These are phyloP conservation scores for Leuciscus idus DNA, from an alignment of 2,113 vertebrate species.

Conservation along the genomic window DNA sequence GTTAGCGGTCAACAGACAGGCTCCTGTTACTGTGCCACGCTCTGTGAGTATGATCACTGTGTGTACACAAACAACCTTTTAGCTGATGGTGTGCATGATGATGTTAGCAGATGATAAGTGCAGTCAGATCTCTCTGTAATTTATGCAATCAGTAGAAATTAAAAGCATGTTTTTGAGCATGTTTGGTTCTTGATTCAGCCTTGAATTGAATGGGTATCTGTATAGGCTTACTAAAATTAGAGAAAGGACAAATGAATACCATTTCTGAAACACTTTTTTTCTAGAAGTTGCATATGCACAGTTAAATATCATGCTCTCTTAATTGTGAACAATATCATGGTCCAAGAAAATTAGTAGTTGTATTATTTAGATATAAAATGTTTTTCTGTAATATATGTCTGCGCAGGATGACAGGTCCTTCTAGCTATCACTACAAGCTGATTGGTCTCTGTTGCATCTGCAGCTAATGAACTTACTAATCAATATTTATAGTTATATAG, in stretches of 20 bases:
- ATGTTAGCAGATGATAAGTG: no score
- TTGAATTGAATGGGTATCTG: not conserved
- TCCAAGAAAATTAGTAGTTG: no score
- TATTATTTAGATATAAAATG: no score
- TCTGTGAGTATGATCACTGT: constrained; percentile 60
- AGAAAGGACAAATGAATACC: no score
- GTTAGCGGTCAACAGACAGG: constrained; percentile 86
- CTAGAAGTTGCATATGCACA: no score
- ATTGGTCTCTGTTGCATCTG: not conserved
- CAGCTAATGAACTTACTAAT: not conserved
- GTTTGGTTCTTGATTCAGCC: not conserved
- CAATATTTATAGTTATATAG: not conserved
- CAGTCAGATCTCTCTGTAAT: no score
- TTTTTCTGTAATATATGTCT: not conserved
- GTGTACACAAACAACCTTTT: not conserved
- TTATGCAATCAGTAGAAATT: no score
- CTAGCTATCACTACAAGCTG: not conserved
- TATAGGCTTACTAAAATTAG: not conserved
- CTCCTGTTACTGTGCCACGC: constrained; percentile 3
- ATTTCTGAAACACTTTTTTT: no score
- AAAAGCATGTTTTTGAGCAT: not conserved
- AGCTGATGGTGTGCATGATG: not conserved
- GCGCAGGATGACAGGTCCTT: not conserved
- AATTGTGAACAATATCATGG: no score
- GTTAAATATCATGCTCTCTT: no score